These are phyloP conservation scores for Acanthopleura granulata DNA, from an alignment of 2,888 invertebrate genomes.

Conservation along the genomic window DNA sequence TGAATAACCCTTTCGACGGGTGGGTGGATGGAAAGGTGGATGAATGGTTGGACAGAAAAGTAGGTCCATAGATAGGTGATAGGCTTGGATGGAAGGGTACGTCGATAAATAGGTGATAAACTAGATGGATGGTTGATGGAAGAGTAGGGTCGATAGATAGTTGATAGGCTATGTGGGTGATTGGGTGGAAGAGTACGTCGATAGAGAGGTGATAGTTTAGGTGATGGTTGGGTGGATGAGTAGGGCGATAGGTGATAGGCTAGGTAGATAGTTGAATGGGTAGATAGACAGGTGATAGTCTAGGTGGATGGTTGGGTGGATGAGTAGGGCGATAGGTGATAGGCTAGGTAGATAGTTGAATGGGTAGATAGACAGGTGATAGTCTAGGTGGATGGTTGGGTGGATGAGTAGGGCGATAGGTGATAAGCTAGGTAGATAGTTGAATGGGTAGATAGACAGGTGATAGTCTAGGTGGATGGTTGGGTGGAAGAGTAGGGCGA, in stretches of 20 bases:
- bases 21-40: neutral
- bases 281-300: neutral
- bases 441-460: neutral
- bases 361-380: neutral
- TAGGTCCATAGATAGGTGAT: neutral
- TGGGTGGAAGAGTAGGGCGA: neutral
- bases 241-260: neutral
- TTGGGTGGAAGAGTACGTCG: neutral
- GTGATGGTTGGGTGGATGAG: neutral
- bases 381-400: neutral
- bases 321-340: neutral
- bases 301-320: neutral
- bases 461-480: neutral
- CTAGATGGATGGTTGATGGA: neutral
- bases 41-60: neutral
- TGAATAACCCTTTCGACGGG: too few species aligned
- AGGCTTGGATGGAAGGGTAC: neutral
- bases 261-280: neutral
- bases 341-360: neutral
- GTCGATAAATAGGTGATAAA: neutral
- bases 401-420: neutral
- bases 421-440: neutral
- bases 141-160: neutral
- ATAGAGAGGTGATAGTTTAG: neutral
- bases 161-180: neutral